A percentile compares a stretch with the other conserved stretches of the same genome.
These are phyloP conservation scores for Agraylea sexmaculata DNA, from an alignment of 1,140 invertebrate species.

Conservation along the genomic window DNA sequence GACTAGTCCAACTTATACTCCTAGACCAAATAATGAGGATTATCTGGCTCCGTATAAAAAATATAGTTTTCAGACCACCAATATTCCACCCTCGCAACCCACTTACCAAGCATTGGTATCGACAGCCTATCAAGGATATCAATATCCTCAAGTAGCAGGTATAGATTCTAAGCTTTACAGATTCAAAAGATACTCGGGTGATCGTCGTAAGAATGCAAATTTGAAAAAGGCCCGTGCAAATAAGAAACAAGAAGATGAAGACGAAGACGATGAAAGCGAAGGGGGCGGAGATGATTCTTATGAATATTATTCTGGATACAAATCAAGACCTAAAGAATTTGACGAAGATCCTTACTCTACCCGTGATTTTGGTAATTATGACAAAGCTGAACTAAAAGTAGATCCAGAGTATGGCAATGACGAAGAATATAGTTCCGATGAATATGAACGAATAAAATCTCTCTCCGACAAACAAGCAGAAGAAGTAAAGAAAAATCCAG, in stretches of 20 bases:
- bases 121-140: constrained; percentile 31
- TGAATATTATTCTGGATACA: constrained; percentile 33
- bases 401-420: constrained; percentile 37
- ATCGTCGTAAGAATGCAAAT: constrained; percentile 10
- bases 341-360: constrained; percentile 37
- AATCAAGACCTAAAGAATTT: constrained; percentile 36
- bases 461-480: constrained; percentile 43
- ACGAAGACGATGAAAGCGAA: constrained; percentile 29
- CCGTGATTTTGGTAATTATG: constrained; percentile 20
- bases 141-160: constrained; percentile 37
- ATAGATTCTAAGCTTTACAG: constrained; percentile 15
- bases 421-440: constrained; percentile 37
- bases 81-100: constrained; percentile 4
- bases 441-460: constrained; percentile 40
- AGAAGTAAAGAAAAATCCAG: constrained; percentile 44
- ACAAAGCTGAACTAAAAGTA: constrained; percentile 30
- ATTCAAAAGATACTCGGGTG: constrained; percentile 17
- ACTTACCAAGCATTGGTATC: constrained; percentile 17
- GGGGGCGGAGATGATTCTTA: constrained; percentile 31
- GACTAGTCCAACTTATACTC: constrained; percentile 3
- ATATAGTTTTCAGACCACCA: constrained; percentile 17
- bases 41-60: constrained; percentile 18
- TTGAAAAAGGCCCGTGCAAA: constrained; percentile 8
- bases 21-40: constrained; percentile 10
- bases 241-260: constrained; percentile 19